Percentiles rank a stretch among this genome's conserved stretches.
Conservation (phyloP, 2,888 invertebrate genomes). For the Aphodius granarius region DNA sequence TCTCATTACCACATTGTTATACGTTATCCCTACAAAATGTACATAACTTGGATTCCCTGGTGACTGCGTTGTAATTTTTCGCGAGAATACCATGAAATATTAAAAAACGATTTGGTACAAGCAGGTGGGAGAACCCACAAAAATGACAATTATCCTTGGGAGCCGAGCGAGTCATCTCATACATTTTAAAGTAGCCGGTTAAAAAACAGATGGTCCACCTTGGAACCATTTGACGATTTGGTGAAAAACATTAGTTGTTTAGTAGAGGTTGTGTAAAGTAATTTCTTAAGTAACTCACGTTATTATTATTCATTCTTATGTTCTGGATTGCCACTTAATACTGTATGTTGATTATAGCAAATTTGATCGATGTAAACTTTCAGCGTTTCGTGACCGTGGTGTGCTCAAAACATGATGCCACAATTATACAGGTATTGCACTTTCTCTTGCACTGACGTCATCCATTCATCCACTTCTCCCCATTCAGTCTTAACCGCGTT, state of each 20-base stretch:
- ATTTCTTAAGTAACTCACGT: too few species aligned
- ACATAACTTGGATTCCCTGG: background rate
- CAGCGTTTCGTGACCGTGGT: background rate
- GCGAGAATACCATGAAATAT: background rate
- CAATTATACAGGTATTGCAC: background rate
- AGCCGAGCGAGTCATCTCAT: slow-evolving; percentile 21
- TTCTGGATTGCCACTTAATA: too few species aligned
- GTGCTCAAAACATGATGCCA: background rate
- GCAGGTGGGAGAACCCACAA: background rate
- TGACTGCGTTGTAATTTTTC: background rate
- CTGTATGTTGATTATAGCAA: too few species aligned
- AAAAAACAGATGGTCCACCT: slow-evolving; percentile 11
- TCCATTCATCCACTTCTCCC: background rate
- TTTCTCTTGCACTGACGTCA: background rate
- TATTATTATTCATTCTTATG: too few species aligned
- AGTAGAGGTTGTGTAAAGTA: too few species aligned
- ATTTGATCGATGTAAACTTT: background rate
- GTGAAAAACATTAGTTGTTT: background rate
- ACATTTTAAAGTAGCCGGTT: slow-evolving; percentile 36
- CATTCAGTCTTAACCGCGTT: background rate
- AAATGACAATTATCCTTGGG: background rate
- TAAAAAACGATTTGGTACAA: background rate
- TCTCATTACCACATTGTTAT: background rate
- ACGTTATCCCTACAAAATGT: background rate
- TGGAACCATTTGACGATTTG: background rate